Base-by-base conservation (phyloP, 2,797 vertebrate genomes). In the Sebastolobus alascanus region DNA sequence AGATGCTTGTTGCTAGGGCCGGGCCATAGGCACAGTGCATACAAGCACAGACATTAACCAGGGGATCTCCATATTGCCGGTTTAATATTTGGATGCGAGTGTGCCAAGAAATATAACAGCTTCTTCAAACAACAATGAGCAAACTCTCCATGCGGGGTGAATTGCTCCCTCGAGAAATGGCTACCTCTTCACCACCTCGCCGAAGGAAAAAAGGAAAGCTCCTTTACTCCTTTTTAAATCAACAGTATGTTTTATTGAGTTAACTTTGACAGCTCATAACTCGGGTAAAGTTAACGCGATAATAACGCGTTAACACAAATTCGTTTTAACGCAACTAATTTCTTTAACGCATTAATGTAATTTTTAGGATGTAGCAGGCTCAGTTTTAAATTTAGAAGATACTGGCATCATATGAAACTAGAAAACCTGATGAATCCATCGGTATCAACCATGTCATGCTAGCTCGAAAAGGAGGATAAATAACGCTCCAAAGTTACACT, bases 41-140 rank as follows among this genome's bases (percentile, higher is more conserved):
- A 77, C 58, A 74, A 43, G 59, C 75, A 75, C 85, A 66, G 82
- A 71, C 67, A 83, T 86, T 89, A 85, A 67, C 68, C 58, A 80
- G 52, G 31, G 68, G 60, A 87, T 83, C 66, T 79, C 73, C 63
- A 82, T 76, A 73, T 82, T 80, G 70, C 67, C 72, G 61, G 58
- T 82, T 68, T 83, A 73, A 71, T 83, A 86, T 89, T 64, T 72
- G 70, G 67, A 76, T 22, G 35, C 1, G 27, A 64, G 54, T 38
- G 40, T 74, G 63, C 71, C 79, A 79, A 81, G 70, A 87, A 85
- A 67, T 79, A 68, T 31, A 22, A 66, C 8, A 10, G 46, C 65
- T 73, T 77, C 70, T 80, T 73, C 9, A 75, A 59, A 77, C 35
- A 82, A 73, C 67, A 79, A 73, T 60, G 35, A 78, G 29, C 10